Evolutionary conservation across 2,113 vertebrate genomes (phyloP).

Genomic region (Lophochroa leadbeateri): DNA sequence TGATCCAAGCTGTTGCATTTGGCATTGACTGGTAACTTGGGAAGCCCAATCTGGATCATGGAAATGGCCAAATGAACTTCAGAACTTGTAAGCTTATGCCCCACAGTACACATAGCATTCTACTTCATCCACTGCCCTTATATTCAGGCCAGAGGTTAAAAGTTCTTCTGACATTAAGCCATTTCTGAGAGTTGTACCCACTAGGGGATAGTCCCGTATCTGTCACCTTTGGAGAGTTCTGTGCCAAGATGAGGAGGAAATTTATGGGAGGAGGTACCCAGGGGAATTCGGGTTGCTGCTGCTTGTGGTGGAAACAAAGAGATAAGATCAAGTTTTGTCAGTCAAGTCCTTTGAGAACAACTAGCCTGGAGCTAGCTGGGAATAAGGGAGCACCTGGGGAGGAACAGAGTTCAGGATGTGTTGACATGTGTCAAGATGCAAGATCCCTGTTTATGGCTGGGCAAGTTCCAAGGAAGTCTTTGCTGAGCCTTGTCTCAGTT

Average conservation of each 20-base stretch:
- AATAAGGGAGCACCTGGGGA: background rate
- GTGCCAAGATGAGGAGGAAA: background rate
- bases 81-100: background rate
- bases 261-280: background rate
- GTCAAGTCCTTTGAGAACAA: background rate
- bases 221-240: background rate
- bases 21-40: background rate
- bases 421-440: background rate
- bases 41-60: background rate
- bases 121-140: background rate
- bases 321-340: background rate
- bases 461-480: background rate
- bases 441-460: background rate
- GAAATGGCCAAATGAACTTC: background rate
- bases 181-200: background rate
- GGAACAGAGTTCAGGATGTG: background rate
- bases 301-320: background rate
- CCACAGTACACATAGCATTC: background rate
- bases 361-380: background rate
- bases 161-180: rapidly evolving
- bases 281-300: background rate
- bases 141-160: background rate
- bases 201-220: background rate
- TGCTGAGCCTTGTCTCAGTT: background rate
- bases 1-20: constrained; percentile 38